A percentile compares a stretch with the other conserved stretches of the same genome.
Conservation (phyloP, 2,113 vertebrate genomes). For the Saguinus imperator region DNA sequence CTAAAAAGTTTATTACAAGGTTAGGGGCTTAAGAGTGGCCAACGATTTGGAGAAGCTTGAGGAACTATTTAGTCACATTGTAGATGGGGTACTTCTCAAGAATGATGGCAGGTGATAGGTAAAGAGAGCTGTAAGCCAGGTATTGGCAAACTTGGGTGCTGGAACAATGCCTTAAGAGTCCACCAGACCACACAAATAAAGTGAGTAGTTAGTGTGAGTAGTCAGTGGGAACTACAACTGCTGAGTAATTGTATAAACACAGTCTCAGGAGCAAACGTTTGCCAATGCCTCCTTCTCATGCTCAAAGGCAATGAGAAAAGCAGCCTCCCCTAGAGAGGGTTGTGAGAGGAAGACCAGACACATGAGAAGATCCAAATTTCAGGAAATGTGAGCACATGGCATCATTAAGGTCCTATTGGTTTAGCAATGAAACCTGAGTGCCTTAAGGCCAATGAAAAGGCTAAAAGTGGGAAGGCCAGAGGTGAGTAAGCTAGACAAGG, state of each 20-base stretch:
- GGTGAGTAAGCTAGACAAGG: neutral
- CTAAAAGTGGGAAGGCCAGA: neutral
- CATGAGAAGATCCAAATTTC: neutral
- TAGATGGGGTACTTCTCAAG: neutral
- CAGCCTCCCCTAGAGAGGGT: no score
- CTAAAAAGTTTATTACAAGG: neutral
- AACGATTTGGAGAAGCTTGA: neutral
- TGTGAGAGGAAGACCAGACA: neutral
- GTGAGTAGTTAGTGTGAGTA: neutral
- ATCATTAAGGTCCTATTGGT: neutral
- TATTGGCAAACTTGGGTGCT: neutral
- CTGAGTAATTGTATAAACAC: neutral
- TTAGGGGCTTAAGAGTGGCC: neutral
- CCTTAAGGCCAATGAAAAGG: neutral
- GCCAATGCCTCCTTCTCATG: neutral
- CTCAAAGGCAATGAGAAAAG: neutral
- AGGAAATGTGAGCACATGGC: neutral
- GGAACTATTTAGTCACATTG: neutral
- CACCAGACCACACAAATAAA: accelerated
- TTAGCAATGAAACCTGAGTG: neutral
- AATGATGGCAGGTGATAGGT: neutral
- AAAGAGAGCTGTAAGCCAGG: neutral
- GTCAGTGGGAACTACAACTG: neutral
- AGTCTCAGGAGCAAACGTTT: neutral
- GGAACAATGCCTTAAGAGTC: neutral